Evolutionary conservation across 2,113 vertebrate species (phyloP), one percentile per base, ranked within the genome.

Genomic region (Tetraodon nigroviridis): DNA sequence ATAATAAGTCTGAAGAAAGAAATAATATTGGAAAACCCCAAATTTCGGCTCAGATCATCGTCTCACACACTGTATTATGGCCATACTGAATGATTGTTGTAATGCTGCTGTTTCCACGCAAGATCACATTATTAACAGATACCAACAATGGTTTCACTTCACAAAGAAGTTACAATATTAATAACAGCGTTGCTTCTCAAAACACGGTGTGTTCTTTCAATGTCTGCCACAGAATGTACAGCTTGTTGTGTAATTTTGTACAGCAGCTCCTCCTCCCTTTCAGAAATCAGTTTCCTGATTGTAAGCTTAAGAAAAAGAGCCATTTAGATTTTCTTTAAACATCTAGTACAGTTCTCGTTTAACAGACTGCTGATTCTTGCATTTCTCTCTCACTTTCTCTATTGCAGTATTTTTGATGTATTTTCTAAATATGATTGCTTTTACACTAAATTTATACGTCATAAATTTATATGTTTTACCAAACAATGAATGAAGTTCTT

Each of bases 191-290:
- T 4, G 32, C 8, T 37, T 37, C 4, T 11, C 2, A 10, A 37
- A 37, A 37, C 12, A 8, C 4, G 11, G 32, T 37, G 32, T 32
- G 8, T 32, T 32, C 8, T 6, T 7, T 32, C 32, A 12, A 37
- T 37, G 1, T 37, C 32, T 37, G 32, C 32, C 32, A 37, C 2
- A 18, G 20, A 16, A 22, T 54, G 21, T 61, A 3, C 6, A 54
- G 46, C 11, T 0, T n/a, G 18, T 56, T 15, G 24, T 49, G 20
- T 49, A 61, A 45, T 4, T 27, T 51, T 40, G 51, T 21, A 15
- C 55, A 42, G 11, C 17, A 18, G 3, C 44, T 55, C 72, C 84
- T 81, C 44, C n/a, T 55, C 72, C 84, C 81, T 82, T 74, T 78
- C 45, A 70, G 46, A 6, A 41, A 37, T 52, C 51, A 59, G 55